phyloP scores from a whole-genome alignment of 2,113 vertebrate genomes.

The Dicrurus megarhynchus region DNA sequence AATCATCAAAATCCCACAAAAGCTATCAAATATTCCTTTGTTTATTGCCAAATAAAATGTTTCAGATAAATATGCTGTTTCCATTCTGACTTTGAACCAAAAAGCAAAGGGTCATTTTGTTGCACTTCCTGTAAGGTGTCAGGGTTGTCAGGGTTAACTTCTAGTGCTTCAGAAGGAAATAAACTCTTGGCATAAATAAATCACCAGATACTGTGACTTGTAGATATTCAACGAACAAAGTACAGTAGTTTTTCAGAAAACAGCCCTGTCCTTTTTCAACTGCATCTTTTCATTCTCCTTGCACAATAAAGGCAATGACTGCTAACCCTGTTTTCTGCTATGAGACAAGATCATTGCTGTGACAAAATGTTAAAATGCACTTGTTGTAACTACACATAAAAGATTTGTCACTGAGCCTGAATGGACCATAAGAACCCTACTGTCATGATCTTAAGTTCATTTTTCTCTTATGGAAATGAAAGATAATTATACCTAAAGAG shows the following conservation, averaged over 20 bases:
- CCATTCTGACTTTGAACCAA: not conserved
- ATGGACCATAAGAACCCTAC: constrained; percentile 56
- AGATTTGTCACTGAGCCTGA: constrained; percentile 54
- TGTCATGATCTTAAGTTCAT: constrained; percentile 63
- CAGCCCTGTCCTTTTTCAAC: constrained; percentile 18
- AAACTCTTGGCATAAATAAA: not conserved
- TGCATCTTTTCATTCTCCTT: constrained; percentile 48
- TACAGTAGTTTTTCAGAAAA: not conserved
- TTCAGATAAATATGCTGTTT: not conserved
- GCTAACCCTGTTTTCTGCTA: not conserved
- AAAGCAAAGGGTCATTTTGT: not conserved
- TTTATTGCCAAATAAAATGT: not conserved
- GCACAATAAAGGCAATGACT: constrained; percentile 3
- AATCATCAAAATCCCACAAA: not conserved
- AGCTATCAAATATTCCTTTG: not conserved
- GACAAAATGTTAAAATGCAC: constrained; percentile 52
- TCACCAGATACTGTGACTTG: not conserved
- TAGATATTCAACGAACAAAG: not conserved
- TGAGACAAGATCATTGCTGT: constrained; percentile 55
- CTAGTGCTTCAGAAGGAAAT: not conserved
- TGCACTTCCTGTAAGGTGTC: not conserved
- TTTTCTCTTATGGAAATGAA: constrained; percentile 62
- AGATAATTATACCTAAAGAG: constrained; percentile 60
- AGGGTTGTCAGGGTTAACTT: not conserved
- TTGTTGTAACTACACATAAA: constrained; percentile 48